Percentiles rank a stretch among this genome's conserved stretches.
phyloP scores from a whole-genome alignment of 2,888 invertebrate species.

The Leptura quadrifasciata region DNA sequence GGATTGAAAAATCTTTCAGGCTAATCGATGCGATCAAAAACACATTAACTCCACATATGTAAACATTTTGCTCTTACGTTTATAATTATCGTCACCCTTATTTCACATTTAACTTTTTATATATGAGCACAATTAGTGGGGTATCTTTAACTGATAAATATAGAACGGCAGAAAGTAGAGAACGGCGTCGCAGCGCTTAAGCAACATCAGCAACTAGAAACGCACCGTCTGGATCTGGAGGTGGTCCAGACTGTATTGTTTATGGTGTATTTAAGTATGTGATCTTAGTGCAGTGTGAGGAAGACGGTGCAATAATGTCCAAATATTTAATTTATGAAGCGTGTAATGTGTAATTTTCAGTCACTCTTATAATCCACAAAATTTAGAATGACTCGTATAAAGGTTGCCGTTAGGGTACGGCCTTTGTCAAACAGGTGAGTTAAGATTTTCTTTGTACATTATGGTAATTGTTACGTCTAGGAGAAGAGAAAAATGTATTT shows the following conservation, averaged over 20 bases:
- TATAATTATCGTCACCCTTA: slow-evolving; percentile 10
- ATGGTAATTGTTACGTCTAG: too few relatives aligned
- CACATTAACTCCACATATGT: neutral
- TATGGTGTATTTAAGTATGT: slow-evolving; percentile 34
- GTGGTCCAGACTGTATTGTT: slow-evolving; percentile 33
- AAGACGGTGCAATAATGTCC: slow-evolving; percentile 22
- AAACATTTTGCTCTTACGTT: neutral
- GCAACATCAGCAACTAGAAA: slow-evolving; percentile 36
- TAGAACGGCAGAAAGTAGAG: slow-evolving; percentile 28
- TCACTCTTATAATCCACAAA: neutral
- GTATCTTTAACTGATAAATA: slow-evolving; percentile 35
- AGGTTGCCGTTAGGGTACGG: slow-evolving; percentile 80
- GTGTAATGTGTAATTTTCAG: slow-evolving; percentile 30
- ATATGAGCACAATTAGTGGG: slow-evolving; percentile 17
- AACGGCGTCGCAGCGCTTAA: slow-evolving; percentile 25
- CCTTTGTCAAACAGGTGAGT: slow-evolving; percentile 80
- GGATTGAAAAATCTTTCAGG: too few relatives aligned
- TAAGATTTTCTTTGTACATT: neutral
- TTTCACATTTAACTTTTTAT: slow-evolving; percentile 20
- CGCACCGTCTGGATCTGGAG: slow-evolving; percentile 37
- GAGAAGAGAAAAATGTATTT: too few relatives aligned
- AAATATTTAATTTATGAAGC: slow-evolving; percentile 28
- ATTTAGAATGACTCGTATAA: slow-evolving; percentile 72
- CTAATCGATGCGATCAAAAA: neutral
- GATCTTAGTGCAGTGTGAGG: slow-evolving; percentile 22